phyloP scores from a whole-genome alignment of 2,797 vertebrate species.

The Antennarius maculatus region DNA sequence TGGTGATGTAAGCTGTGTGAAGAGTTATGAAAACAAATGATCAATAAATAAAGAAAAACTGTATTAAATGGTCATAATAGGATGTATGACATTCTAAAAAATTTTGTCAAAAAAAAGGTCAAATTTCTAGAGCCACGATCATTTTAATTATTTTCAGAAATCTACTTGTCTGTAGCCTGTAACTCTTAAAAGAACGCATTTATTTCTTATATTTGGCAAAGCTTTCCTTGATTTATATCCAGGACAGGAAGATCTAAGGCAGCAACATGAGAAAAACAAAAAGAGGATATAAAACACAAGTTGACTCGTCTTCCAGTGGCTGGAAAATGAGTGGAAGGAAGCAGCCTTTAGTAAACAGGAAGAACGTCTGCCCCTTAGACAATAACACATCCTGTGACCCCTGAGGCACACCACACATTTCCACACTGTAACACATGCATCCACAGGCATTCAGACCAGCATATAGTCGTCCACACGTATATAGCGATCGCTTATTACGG shows the following conservation, averaged over 20 bases:
- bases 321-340: conserved; percentile 72
- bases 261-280: conserved; percentile 37
- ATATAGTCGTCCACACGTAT: conserved; percentile 1
- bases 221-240: conserved; percentile 18
- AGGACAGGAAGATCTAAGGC: conserved; percentile 43
- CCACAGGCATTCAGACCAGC: conserved; percentile 5
- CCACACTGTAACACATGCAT: conserved; percentile 9
- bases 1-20: too few relatives aligned
- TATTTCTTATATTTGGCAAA: background rate
- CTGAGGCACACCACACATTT: conserved; percentile 11
- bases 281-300: conserved; percentile 37
- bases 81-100: too few relatives aligned
- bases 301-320: conserved; percentile 40
- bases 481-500: conserved; percentile 29
- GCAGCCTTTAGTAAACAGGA: conserved; percentile 77
- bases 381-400: conserved; percentile 68
- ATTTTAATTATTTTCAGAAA: too few relatives aligned
- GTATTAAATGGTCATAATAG: too few relatives aligned
- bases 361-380: conserved; percentile 72
- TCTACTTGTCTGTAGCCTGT: too few relatives aligned
- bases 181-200: background rate
- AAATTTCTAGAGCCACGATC: too few relatives aligned
- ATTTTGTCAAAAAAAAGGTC: too few relatives aligned
- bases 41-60: too few relatives aligned
- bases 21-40: too few relatives aligned